Base-by-base conservation (phyloP, 2,888 invertebrate species). In the Alloplasta piceator region DNA sequence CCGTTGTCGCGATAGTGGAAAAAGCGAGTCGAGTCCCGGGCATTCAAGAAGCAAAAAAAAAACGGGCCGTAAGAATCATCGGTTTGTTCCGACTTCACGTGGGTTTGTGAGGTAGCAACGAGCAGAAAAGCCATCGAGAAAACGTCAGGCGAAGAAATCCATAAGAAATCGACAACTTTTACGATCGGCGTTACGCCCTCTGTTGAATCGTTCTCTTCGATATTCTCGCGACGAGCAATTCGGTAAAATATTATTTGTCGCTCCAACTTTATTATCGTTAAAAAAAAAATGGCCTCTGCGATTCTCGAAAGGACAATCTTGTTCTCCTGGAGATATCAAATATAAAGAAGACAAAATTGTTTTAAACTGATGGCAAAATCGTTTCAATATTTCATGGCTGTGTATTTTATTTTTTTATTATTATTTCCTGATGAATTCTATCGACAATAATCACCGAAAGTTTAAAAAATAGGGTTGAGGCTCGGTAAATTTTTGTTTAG, bases 131-230 rank as follows among this genome's bases (percentile, higher is more conserved):
- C 26, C 41, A 67, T 61, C 43, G 26, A 46, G 52, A 74, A 77
- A 68, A 71, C 36, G 52, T 66, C 52, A 16, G 39, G 26, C 43
- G 39, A 14, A 43, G 43, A 78, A 64, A 26, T 39, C 9, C 38
- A 7, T 41, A 16, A 67, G 55, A 67, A 78, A 78, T 71, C 74
- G 66, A 74, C 66, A 56, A 71, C 43, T 78, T 78, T 78, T 67
- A 78, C 67, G 75, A 75, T 46, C 50, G 46, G 52, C 39, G 39
- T 52, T 60, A 43, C 56, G 73, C 66, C 71, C 26, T 72, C 60
- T 43, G 52, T 50, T 41, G 9, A 12, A 43, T 36, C 61, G 36
- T 70, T 48, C 16, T 16, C 14, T 66, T 48, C 46, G 14, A 52
- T 73, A n/a, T 61, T 67, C 56, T 36, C 4, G 6, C 12, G n/a